Base-by-base conservation (phyloP, 2,888 invertebrate genomes). In the Perithous albicinctus region DNA sequence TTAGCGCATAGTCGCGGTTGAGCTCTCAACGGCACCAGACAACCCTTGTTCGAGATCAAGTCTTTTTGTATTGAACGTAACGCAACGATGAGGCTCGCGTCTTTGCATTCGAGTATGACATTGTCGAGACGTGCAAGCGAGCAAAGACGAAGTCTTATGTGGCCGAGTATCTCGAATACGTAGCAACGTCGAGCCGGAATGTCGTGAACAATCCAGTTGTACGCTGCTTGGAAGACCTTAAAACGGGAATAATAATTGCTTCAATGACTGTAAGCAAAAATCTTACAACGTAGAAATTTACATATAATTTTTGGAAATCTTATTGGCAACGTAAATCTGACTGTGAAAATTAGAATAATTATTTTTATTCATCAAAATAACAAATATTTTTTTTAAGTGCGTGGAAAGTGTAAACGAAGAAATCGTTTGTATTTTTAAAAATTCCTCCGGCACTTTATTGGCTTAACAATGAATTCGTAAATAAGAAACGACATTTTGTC, bases 121-220 rank as follows among this genome's bases (percentile, higher is more conserved):
- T 95, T 95, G 89, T 98, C 97, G 85, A 98, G 94, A 78, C 96
- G 94, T 90, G 96, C 95, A 83, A 96, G 95, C 23, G 97, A 96
- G 86, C 98, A 96, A 54, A 98, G 94, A 1, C 98, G 96, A 87
- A 98, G 94, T 85, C 98, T 95, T 59, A 98, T 96, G 88, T 96
- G 95, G 81, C 95, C 95, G 82, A 98, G 93, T 78, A 98, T 95
- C 93, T 98, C 97, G 91, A 98, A 98, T 82, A 98, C 96, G 91
- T 96, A 96, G 82, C 96, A 95, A 84, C 97, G 95, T 73, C 98
- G 94, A 69, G 95, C 94, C 18, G 95, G 93, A 15, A 97, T 95
- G 90, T 98, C 97, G 89, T 97, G 96, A 85, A 96, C 95, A 64
- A 98, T 95, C 98, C 98, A 98, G 86, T 96, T 95, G 85, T 98